Evolutionary conservation across 2,113 vertebrate genomes (phyloP).

Genomic region (Phalacrocorax pelagicus): DNA sequence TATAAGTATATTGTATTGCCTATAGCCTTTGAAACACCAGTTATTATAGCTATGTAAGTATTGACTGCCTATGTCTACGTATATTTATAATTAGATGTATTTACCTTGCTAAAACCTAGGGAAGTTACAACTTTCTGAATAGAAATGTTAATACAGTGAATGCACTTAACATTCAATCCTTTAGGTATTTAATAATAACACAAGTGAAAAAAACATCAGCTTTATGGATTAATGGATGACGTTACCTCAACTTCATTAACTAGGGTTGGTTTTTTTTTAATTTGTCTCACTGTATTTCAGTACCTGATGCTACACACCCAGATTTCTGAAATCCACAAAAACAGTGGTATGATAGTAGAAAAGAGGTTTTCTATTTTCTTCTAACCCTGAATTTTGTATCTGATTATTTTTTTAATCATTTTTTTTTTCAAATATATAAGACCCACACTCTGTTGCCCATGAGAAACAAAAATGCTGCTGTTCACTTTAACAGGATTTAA

Average conservation of each 20-base stretch:
- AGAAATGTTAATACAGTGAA: not conserved
- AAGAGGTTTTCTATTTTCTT: not conserved
- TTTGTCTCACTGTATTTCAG: not conserved
- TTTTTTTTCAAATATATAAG: not conserved
- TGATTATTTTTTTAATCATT: not conserved
- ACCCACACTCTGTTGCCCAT: not conserved
- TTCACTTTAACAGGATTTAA: not conserved
- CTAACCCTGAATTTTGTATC: not conserved
- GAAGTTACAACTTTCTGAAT: not conserved
- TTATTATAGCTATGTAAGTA: not conserved
- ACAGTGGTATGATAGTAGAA: fast-evolving
- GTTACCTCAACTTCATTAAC: not conserved
- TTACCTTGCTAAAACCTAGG: not conserved
- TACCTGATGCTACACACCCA: not conserved
- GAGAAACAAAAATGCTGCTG: not conserved
- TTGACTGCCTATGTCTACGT: not conserved
- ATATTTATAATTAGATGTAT: not conserved
- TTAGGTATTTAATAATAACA: not conserved
- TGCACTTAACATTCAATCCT: not conserved
- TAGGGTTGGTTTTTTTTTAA: not conserved
- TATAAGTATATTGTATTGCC: not conserved
- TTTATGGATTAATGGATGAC: not conserved
- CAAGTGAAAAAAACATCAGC: not conserved
- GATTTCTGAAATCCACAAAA: not conserved
- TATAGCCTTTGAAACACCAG: not conserved